Evolutionary conservation across 1,140 invertebrate genomes (phyloP).

Genomic region (Brachionus plicatilis): DNA sequence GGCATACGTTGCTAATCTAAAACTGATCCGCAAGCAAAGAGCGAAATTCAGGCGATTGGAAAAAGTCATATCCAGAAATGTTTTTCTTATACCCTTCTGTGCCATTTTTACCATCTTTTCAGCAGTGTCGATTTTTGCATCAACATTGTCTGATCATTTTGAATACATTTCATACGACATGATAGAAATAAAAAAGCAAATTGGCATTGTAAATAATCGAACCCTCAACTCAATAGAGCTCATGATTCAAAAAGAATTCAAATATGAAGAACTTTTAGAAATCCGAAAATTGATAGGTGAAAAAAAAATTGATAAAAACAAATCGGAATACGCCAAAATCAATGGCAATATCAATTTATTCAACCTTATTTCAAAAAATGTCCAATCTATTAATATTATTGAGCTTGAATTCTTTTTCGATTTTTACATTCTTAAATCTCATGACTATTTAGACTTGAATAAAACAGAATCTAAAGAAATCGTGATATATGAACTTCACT

Average conservation of each 20-base stretch:
- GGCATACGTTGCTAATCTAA: neutral
- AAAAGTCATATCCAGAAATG: slow-evolving; percentile 30
- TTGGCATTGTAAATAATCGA: neutral
- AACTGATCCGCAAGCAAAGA: slow-evolving; percentile 9
- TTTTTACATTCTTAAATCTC: neutral
- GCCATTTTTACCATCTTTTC: slow-evolving; percentile 12
- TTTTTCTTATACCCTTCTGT: slow-evolving; percentile 36
- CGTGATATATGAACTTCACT: neutral
- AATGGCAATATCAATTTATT: neutral
- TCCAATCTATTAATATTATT: neutral
- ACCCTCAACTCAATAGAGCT: neutral
- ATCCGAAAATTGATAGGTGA: neutral
- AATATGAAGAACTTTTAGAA: neutral
- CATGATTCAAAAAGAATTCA: neutral
- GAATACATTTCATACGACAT: slow-evolving; percentile 16
- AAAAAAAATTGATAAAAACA: neutral
- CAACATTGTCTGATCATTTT: slow-evolving; percentile 19
- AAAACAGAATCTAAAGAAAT: neutral
- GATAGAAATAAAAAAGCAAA: neutral
- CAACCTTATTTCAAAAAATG: neutral
- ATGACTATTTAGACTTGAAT: neutral
- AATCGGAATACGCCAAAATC: neutral
- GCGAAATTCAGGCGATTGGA: neutral
- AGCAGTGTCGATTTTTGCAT: neutral
- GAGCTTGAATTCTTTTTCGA: neutral